Evolutionary conservation across 2,888 invertebrate species (phyloP).

Genomic region (Cancer borealis): DNA sequence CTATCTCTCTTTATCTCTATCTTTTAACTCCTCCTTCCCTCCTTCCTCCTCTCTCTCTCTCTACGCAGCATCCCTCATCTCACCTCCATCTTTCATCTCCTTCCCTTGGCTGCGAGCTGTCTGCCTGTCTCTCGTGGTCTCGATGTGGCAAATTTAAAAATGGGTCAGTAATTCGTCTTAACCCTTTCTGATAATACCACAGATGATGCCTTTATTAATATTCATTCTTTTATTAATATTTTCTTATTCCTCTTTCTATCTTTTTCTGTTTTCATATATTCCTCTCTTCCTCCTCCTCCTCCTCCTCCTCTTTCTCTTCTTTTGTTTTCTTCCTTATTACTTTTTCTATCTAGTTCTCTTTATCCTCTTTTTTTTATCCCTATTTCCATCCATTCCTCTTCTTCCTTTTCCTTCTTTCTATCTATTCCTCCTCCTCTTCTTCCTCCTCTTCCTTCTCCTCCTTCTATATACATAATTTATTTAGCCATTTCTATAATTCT

Average conservation of each 20-base stretch:
- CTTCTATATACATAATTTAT: too few relatives aligned
- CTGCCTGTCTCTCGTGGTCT: background rate
- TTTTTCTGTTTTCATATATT: background rate
- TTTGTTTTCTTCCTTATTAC: background rate
- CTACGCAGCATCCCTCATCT: background rate
- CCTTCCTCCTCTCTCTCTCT: background rate
- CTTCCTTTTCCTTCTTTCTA: background rate
- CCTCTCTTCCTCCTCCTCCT: background rate
- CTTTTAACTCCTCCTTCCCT: background rate
- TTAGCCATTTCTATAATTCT: too few relatives aligned
- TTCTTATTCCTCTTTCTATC: too few relatives aligned
- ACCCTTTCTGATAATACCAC: background rate
- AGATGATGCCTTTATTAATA: background rate
- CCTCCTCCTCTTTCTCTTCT: background rate
- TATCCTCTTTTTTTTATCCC: background rate
- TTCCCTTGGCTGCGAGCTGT: background rate
- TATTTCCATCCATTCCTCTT: background rate
- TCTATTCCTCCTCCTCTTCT: too few relatives aligned
- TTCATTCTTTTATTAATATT: too few relatives aligned
- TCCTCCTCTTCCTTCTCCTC: too few relatives aligned
- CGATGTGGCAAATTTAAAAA: background rate
- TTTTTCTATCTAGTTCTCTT: background rate
- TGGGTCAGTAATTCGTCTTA: background rate
- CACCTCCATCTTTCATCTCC: slow-evolving; percentile 14
- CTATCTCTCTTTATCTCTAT: background rate